A percentile compares a stretch with the other conserved stretches of the same genome.
phyloP scores from a whole-genome alignment of 2,113 vertebrate genomes.

The Corythoichthys intestinalis region DNA sequence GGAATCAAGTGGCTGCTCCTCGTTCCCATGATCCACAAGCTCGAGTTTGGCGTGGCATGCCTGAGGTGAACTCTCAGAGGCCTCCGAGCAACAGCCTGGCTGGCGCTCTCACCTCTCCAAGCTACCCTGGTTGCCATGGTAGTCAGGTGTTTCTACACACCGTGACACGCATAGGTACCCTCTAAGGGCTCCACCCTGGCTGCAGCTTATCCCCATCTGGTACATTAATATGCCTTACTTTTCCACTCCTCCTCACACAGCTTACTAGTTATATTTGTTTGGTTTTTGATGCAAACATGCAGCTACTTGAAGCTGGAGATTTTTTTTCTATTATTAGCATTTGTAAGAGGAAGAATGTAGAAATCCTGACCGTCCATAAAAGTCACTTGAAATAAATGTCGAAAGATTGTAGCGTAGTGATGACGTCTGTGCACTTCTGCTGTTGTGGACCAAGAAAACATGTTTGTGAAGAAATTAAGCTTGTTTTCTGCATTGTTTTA shows the following conservation, averaged over 20 bases:
- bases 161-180: slow-evolving; percentile 24
- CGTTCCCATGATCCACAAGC: slow-evolving; percentile 55
- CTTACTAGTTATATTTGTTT: slow-evolving; percentile 28
- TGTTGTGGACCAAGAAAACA: slow-evolving; percentile 50
- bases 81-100: slow-evolving; percentile 58
- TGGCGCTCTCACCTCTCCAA: slow-evolving; percentile 41
- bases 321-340: slow-evolving; percentile 19
- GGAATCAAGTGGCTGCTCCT: slow-evolving; percentile 46
- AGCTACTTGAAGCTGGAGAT: slow-evolving; percentile 15
- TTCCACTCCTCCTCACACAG: slow-evolving; percentile 25
- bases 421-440: slow-evolving; percentile 23
- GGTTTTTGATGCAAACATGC: slow-evolving; percentile 31
- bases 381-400: slow-evolving; percentile 49
- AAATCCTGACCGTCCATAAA: slow-evolving; percentile 38
- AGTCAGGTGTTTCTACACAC: slow-evolving; percentile 65
- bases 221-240: slow-evolving; percentile 74
- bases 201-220: slow-evolving; percentile 72
- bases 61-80: slow-evolving; percentile 54
- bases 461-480: slow-evolving; percentile 63
- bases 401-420: slow-evolving; percentile 59
- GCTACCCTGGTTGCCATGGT: slow-evolving; percentile 65
- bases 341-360: slow-evolving; percentile 66
- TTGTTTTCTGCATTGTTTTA: slow-evolving; percentile 44
- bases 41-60: slow-evolving; percentile 53
- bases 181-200: slow-evolving; percentile 63